Evolutionary conservation across 2,888 invertebrate species (phyloP).

Genomic region (Carterocephalus palaemon): DNA sequence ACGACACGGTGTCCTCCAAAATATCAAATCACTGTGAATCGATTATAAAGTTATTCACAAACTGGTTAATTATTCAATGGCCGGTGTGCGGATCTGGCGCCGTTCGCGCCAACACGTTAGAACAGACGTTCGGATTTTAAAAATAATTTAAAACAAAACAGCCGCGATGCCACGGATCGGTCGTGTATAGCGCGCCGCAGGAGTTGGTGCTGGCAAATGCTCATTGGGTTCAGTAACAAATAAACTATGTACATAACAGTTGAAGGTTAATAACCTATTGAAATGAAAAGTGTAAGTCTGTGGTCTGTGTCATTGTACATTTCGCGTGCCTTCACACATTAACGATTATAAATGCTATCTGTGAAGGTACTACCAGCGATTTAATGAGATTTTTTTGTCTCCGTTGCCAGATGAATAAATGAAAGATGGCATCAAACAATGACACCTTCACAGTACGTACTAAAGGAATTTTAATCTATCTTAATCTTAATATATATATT

Average conservation of each 20-base stretch:
- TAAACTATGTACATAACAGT: background rate
- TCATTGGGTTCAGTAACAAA: conserved; percentile 44
- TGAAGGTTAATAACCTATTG: too few relatives aligned
- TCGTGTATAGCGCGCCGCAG: conserved; percentile 49
- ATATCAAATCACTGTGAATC: conserved; percentile 46
- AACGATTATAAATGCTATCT: too few relatives aligned
- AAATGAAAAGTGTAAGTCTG: too few relatives aligned
- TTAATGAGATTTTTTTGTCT: too few relatives aligned
- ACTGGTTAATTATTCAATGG: conserved; percentile 42
- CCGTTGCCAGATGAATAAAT: too few relatives aligned
- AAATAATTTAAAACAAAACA: conserved; percentile 52
- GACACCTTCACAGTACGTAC: too few relatives aligned
- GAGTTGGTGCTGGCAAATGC: conserved; percentile 40
- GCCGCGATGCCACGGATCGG: conserved; percentile 43
- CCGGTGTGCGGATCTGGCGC: conserved; percentile 47
- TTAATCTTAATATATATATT: too few relatives aligned
- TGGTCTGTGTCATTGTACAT: too few relatives aligned
- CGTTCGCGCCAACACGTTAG: conserved; percentile 49
- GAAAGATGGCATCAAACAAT: too few relatives aligned
- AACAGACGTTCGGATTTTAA: conserved; percentile 71
- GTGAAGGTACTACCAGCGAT: too few relatives aligned
- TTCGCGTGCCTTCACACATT: too few relatives aligned
- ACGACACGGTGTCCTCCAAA: conserved; percentile 44
- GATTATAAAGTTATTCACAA: conserved; percentile 45
- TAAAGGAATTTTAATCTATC: too few relatives aligned